A percentile compares a stretch with the other conserved stretches of the same genome.
Evolutionary conservation across 1,140 invertebrate species (phyloP).

Genomic region (Drosophila jambulina): DNA sequence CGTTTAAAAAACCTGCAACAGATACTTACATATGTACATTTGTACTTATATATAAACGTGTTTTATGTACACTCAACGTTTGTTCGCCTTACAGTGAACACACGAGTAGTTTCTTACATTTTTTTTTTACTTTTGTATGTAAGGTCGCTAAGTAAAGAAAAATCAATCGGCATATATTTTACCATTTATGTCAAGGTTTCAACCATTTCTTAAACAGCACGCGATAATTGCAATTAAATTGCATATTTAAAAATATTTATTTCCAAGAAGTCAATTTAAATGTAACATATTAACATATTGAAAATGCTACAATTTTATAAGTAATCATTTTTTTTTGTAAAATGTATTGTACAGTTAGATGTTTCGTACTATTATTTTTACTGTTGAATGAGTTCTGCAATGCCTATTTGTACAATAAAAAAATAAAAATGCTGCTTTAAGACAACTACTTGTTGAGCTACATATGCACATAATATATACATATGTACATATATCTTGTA

Average conservation of each 20-base stretch:
- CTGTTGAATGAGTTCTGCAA: not conserved
- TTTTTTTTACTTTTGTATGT: not conserved
- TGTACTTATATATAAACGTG: not conserved
- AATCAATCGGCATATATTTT: not conserved
- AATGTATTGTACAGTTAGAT: not conserved
- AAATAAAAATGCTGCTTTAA: not conserved
- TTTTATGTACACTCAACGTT: not conserved
- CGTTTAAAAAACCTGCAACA: not conserved
- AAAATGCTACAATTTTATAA: no score
- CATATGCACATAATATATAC: not conserved
- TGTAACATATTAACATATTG: no score
- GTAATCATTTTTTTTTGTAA: no score
- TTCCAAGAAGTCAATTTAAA: no score
- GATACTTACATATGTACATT: not conserved
- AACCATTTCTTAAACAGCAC: no score
- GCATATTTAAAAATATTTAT: no score
- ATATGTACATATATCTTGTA: conserved; percentile 15
- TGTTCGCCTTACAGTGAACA: not conserved
- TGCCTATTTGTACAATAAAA: not conserved
- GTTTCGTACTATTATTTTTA: not conserved
- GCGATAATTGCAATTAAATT: no score
- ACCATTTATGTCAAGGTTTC: no score
- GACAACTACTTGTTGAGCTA: not conserved
- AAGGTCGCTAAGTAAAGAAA: not conserved
- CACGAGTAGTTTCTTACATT: not conserved